Evolutionary conservation across 2,888 invertebrate genomes (phyloP).

Genomic region (Napeogenes inachia): DNA sequence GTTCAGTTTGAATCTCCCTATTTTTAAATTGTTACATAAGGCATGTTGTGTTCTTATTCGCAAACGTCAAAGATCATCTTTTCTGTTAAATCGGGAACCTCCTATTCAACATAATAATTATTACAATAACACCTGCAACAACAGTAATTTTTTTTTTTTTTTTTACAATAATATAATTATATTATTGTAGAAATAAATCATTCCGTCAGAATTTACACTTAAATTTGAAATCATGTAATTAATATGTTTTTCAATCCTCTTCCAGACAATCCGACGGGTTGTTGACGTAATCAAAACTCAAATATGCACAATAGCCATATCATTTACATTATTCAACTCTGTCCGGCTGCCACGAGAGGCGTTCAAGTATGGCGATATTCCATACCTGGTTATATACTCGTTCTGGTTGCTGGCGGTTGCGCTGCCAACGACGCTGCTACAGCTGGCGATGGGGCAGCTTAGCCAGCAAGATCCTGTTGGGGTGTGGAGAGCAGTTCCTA

Average conservation of each 20-base stretch:
- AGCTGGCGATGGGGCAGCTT: slow-evolving; percentile 81
- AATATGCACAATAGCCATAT: slow-evolving; percentile 77
- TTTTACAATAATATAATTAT: too few relatives aligned
- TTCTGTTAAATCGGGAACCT: too few relatives aligned
- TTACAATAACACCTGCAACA: too few relatives aligned
- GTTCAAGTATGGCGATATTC: slow-evolving; percentile 78
- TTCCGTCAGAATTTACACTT: background rate
- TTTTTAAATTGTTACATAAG: too few relatives aligned
- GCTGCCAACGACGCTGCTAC: slow-evolving; percentile 77
- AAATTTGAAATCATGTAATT: background rate
- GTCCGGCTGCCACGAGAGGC: slow-evolving; percentile 79
- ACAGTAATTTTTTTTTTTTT: too few relatives aligned
- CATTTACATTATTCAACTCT: slow-evolving; percentile 79
- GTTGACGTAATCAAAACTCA: slow-evolving; percentile 62
- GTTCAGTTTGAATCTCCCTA: too few relatives aligned
- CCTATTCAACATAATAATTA: too few relatives aligned
- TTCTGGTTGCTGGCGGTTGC: slow-evolving; percentile 77
- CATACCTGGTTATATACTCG: slow-evolving; percentile 79
- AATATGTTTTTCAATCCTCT: slow-evolving; percentile 24
- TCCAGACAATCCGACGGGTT: slow-evolving; percentile 61
- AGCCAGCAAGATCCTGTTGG: slow-evolving; percentile 82
- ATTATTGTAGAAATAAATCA: too few relatives aligned
- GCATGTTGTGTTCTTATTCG: too few relatives aligned
- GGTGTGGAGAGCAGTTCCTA: slow-evolving; percentile 81
- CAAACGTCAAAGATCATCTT: too few relatives aligned